Evolutionary conservation across 2,113 vertebrate species (phyloP), one percentile per base, ranked within the genome.

Genomic region (Ibidorhyncha struthersii): DNA sequence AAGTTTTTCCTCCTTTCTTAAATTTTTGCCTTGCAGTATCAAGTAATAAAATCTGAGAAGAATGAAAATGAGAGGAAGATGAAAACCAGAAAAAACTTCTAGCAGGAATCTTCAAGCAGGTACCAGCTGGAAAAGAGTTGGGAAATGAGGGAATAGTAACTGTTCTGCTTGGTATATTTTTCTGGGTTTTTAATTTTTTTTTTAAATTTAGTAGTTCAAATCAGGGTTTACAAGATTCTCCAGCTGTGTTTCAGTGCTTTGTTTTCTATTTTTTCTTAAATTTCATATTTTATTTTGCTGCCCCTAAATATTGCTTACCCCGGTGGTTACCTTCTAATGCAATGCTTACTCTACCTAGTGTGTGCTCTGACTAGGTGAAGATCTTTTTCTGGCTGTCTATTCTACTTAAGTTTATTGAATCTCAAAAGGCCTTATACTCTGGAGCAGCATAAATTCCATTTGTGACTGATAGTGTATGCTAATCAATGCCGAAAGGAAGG

Each of bases 1-100:
- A 98, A 99, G 98, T 98, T 95, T 12, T 84, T 93, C 19, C 17
- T 92, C 72, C 32, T 92, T 95, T 78, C n/a, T 76, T 95, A 61
- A 40, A 29, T 92, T 70, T 96, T 53, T 79, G 34, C 41, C 25
- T 82, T 94, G 69, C 8, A 62, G n/a, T 77, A 56, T 86, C 26
- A 70, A 84, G 17, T 87, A 77, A 86, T 89, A 92, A 91, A 93
- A 90, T 91, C 40, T 76, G 41, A 84, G 53, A 82, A 84, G 45
- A 84, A 67, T 84, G 49, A 83, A 94, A 78, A 90, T 69, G 13
- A 82, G 38, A 89, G 82, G 58, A 90, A 84, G 77, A 85, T 30
- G 18, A 87, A 84, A 90, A 92, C n/a, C 27, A 96, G 72, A 67
- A 73, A 40, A 73, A 27, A 29, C 26, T 96, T 61, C 80, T 58